phyloP scores from a whole-genome alignment of 2,888 invertebrate species.

The Acleris literana region DNA sequence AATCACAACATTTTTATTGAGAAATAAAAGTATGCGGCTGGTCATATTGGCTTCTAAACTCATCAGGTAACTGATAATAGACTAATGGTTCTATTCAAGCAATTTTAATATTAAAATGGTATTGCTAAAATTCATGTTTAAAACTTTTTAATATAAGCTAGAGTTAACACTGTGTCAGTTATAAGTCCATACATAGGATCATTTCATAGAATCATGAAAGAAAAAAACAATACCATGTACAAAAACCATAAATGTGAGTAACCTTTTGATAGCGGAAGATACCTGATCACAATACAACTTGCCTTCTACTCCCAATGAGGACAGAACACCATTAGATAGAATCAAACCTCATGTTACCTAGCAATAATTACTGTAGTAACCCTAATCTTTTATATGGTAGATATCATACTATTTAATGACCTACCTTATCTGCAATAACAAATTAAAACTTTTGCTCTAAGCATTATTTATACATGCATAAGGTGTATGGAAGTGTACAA shows the following conservation, averaged over 20 bases:
- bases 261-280: constrained; percentile 1
- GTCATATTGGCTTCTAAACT: constrained; percentile 17
- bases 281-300: constrained; percentile 8
- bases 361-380: constrained; percentile 27
- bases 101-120: constrained; percentile 36
- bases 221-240: neutral
- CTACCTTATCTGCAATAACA: constrained; percentile 28
- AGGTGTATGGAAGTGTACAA: constrained; percentile 25
- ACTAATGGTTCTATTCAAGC: constrained; percentile 37
- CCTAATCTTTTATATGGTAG: constrained; percentile 9
- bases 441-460: constrained; percentile 30
- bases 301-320: constrained; percentile 26
- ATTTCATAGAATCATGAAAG: neutral
- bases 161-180: constrained; percentile 30
- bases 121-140: constrained; percentile 35
- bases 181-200: constrained; percentile 11
- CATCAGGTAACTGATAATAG: constrained; percentile 30
- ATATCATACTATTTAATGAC: constrained; percentile 21
- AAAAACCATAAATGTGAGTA: constrained; percentile 16
- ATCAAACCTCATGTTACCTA: constrained; percentile 25
- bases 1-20: constrained; percentile 11
- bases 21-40: neutral
- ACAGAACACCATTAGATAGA: constrained; percentile 29
- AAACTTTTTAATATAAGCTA: constrained; percentile 36
- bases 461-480: constrained; percentile 26